Base-by-base conservation (phyloP, 1,140 invertebrate genomes). In the Metaphire vulgaris region DNA sequence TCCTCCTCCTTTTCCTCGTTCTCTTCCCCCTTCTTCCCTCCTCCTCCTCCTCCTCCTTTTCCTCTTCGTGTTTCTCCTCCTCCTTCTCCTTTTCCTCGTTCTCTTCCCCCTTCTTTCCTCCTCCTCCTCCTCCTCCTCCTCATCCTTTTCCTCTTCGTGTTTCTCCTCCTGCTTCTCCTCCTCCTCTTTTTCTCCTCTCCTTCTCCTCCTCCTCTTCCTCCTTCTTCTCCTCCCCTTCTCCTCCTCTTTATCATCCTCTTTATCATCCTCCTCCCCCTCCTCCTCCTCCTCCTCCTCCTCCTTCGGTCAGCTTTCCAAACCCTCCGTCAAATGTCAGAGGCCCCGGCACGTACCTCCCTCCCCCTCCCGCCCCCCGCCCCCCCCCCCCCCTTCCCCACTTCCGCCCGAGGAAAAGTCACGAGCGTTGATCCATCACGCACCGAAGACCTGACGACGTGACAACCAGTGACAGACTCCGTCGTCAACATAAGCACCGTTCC, bases 121-220 rank as follows among this genome's bases (percentile, higher is more conserved):
- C 34, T 78, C 65, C 78, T 69, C 73, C 71, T 78, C 64, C 65
- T 68, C 78, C 68, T 74, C 69, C 67, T 70, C 72, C 69, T 67
- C 65, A 74, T 64, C 67, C 65, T 68, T 69, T 72, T 67, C 41
- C 41, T 56, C 41, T 56, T 21, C 41, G 6, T 21, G 6, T 21
- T 21, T 56, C 41, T 21, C 41, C 64, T 69, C 71, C 77, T 78
- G 31, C 71, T 75, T 74, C 34, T 69, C 77, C 33, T 70, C 68
- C 69, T 79, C 30, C 66, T 12, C 31, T 69, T 33, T 29, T 33
- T 26, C 41, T 21, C 41, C 6, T 21, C 21, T 12, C 21, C 41
- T 56, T 21, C 41, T 56, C 41, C 41, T 21, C 41, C 21, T 21
- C 41, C 41, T 56, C 41, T 56, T 21, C 21, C 41, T 56, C 41